Base-by-base conservation (phyloP, 2,888 invertebrate genomes). In the Lypha dubia region DNA sequence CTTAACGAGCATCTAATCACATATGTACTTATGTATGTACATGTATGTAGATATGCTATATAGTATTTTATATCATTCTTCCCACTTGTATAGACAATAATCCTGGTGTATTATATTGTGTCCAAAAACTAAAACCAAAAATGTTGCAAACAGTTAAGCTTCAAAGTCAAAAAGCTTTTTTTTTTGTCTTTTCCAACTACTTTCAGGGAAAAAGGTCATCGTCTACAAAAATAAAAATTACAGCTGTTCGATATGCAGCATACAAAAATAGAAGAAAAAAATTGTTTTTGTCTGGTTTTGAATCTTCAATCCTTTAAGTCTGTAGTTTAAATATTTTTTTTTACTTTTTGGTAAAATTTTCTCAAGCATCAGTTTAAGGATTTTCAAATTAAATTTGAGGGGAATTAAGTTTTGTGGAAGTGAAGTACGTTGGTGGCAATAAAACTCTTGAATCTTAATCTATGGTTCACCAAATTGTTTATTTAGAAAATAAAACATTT, bases 351-450 rank as follows among this genome's bases (percentile, higher is more conserved):
- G 46, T 49, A 41, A 75, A 63, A 83, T 60, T 51, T 65, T 71
- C 51, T 71, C 68, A 79, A 70, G 65, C 75, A 53, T 83, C 77
- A 74, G 63, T 62, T 20, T 22, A 17, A 51, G 70, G 74, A 73
- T 83, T 79, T 82, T 70, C 67, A 79, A 84, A 84, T 82, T 75
- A 63, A 75, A 82, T 82, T 84, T 84, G 53, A 81, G 79, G 70
- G 71, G 81, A 84, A 76, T 79, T 84, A 84, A 79, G 38, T 79
- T 38, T 41, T 35, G 41, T 67, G 51, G 24, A 41, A 65, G 65
- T 67, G 44, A 60, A 60, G 70, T 46, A 67, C 17, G 56, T 53
- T n/a, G 44, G 44, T 73, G 73, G 77, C 58, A 58, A 58, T 46
- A 63, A 70, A 49, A 56, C 28, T 62, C 65, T 76, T 41, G 2